Conservation (phyloP, 1,140 invertebrate genomes). For the Glomeris maerens region DNA sequence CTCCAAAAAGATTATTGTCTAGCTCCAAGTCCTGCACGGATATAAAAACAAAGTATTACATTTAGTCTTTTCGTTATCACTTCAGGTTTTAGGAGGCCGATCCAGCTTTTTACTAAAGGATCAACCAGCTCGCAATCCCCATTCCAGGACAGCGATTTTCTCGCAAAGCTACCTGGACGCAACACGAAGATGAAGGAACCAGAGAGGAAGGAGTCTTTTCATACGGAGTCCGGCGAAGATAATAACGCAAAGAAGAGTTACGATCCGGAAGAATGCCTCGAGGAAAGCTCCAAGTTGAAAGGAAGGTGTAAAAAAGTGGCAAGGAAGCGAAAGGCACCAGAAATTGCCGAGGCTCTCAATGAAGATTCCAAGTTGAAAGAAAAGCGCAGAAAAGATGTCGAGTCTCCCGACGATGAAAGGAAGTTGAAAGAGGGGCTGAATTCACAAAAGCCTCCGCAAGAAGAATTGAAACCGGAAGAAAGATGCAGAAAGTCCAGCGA, state of each 20-base stretch:
- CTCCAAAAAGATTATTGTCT: neutral
- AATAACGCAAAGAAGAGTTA: neutral
- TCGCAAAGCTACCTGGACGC: neutral
- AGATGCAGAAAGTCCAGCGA: too few relatives aligned
- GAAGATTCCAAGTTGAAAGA: too few relatives aligned
- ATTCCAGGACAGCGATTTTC: too few relatives aligned
- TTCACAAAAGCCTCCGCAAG: too few relatives aligned
- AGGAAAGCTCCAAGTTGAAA: too few relatives aligned
- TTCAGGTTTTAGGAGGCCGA: conserved; percentile 67
- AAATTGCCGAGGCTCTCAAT: too few relatives aligned
- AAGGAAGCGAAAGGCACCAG: too few relatives aligned
- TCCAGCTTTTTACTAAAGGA: conserved; percentile 70
- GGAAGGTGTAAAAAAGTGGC: too few relatives aligned
- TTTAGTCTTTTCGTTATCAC: conserved; percentile 12
- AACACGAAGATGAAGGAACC: conserved; percentile 11
- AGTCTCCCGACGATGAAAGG: too few relatives aligned
- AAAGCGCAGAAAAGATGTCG: too few relatives aligned
- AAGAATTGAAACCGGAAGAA: too few relatives aligned
- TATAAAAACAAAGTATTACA: neutral
- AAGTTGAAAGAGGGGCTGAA: too few relatives aligned
- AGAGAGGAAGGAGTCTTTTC: conserved; percentile 11
- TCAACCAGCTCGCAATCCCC: conserved; percentile 31
- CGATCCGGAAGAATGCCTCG: conserved; percentile 9
- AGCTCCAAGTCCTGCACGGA: conserved; percentile 4
- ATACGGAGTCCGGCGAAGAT: conserved; percentile 2